Base-by-base conservation (phyloP, 2,888 invertebrate genomes). In the Poecilus cupreus region DNA sequence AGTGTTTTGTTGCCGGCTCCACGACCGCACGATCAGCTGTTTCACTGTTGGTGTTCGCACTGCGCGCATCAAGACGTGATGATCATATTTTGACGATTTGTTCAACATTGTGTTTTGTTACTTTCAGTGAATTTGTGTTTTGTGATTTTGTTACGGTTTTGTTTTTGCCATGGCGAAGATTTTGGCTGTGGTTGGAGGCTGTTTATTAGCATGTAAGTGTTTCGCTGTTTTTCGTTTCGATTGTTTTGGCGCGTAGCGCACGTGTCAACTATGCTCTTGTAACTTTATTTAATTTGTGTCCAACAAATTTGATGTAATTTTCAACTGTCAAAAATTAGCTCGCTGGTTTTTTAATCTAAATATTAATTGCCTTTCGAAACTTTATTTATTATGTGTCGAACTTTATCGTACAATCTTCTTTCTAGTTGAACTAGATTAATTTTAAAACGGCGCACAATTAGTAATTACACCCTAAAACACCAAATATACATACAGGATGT, bases 291-390 rank as follows among this genome's bases (percentile, higher is more conserved):
- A 24, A 60, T 26, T 32, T 3, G 6, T 32, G 4, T 32, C 8
- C n/a, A n/a, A n/a, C n/a, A n/a, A 8, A 32, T 32, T 32, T 8
- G 32, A 2, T 3, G 32, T 18, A 43, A 72, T 43, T 43, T 46
- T 39, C 22, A 39, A 72, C 72, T 72, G 72, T 72, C 72, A 72
- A 43, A 72, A 72, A 43, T 46, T 43, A n/a, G 60, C 32, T 32
- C 60, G 60, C 60, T 26, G 43, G 8, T 22, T 43, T 46, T 72
- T 43, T 51, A 20, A 22, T 24, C 72, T 20, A 72, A 43, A 74
- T 24, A 74, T 74, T 74, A 51, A 74, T 32, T 39, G 26, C 74
- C n/a, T n/a, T n/a, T n/a, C 32, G 37, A 68, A 68, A 68, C 13
- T 32, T 18, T 32, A 32, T 68, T 68, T 68, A 68, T 32, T 68